Percentiles rank a stretch among this genome's conserved stretches.
These are phyloP conservation scores for Hyposoter didymator DNA, from an alignment of 2,888 invertebrate genomes.

Conservation along the genomic window DNA sequence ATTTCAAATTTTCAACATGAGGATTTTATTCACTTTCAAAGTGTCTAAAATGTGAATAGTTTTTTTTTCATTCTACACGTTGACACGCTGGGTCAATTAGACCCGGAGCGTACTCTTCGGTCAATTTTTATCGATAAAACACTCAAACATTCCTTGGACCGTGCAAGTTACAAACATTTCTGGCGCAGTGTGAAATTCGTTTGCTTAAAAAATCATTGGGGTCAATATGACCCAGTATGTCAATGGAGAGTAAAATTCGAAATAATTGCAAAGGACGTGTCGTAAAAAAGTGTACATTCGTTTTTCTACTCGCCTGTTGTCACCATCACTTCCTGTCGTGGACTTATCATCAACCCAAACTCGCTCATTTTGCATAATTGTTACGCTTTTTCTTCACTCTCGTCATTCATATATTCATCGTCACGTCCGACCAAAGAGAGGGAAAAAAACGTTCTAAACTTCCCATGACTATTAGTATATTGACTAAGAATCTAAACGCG, in stretches of 20 bases:
- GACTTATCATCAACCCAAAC: conserved; percentile 17
- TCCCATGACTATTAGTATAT: background rate
- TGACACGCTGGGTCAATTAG: too few species aligned
- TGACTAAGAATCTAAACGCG: background rate
- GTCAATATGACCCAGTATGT: too few species aligned
- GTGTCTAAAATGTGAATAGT: background rate
- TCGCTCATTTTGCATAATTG: conserved; percentile 45
- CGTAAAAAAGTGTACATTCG: background rate
- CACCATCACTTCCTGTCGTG: conserved; percentile 37
- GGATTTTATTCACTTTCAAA: background rate
- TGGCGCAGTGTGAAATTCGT: too few species aligned
- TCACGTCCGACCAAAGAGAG: conserved; percentile 19
- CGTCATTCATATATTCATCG: conserved; percentile 48
- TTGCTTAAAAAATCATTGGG: too few species aligned
- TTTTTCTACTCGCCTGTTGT: conserved; percentile 15
- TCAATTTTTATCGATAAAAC: too few species aligned
- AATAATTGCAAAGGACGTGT: background rate
- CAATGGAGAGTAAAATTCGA: background rate
- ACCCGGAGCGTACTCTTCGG: too few species aligned
- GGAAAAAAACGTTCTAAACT: background rate
- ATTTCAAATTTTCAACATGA: background rate
- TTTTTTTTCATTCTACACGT: background rate
- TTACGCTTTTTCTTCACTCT: conserved; percentile 7
- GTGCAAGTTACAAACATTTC: too few species aligned
- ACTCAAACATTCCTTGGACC: too few species aligned